A percentile compares a stretch with the other conserved stretches of the same genome.
phyloP scores from a whole-genome alignment of 2,113 vertebrate species.

The Gobio gobio region DNA sequence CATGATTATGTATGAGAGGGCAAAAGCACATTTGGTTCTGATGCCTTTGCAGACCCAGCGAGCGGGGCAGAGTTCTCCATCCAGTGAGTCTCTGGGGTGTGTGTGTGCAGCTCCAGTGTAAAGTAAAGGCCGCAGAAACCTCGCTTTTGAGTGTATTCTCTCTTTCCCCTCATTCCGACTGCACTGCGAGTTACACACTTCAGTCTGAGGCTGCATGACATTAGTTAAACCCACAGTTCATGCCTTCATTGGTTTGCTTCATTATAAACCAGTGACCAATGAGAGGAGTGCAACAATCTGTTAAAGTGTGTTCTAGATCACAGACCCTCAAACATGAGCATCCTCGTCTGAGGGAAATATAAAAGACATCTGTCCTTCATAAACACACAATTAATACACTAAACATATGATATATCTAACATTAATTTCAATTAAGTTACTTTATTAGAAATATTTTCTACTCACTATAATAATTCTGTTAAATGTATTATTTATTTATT shows the following conservation, averaged over 20 bases:
- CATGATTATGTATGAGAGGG: constrained; percentile 38
- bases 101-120: constrained; percentile 74
- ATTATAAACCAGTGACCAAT: constrained; percentile 47
- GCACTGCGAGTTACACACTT: background rate
- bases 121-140: constrained; percentile 63
- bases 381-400: too few relatives aligned
- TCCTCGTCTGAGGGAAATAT: too few relatives aligned
- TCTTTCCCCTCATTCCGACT: background rate
- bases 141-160: constrained; percentile 29
- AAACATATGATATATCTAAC: too few relatives aligned
- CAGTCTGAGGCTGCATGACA: background rate
- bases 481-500: too few relatives aligned
- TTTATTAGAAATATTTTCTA: too few relatives aligned
- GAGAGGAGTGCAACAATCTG: too few relatives aligned
- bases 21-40: constrained; percentile 35
- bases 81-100: constrained; percentile 67
- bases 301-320: too few relatives aligned
- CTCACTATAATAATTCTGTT: too few relatives aligned
- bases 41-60: constrained; percentile 40
- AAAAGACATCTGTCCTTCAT: too few relatives aligned
- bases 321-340: too few relatives aligned
- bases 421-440: too few relatives aligned
- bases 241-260: constrained; percentile 47
- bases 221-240: background rate
- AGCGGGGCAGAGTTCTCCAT: too few relatives aligned